Percentiles rank a stretch among this genome's conserved stretches.
Conservation (phyloP, 2,888 invertebrate species). For the Netelia fuscicornis region DNA sequence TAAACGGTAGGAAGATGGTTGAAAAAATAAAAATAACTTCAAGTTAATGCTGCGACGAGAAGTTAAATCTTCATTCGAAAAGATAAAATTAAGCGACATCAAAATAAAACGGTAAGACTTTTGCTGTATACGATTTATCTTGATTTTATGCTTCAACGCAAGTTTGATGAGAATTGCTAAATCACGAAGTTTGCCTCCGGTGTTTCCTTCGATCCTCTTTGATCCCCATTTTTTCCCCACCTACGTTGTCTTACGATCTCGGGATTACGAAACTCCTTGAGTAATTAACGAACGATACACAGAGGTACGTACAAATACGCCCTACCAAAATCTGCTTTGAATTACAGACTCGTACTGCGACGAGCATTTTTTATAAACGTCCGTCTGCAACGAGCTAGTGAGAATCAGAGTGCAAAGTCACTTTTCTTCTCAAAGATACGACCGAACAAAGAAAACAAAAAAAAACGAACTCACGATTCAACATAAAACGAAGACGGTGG, state of each 20-base stretch:
- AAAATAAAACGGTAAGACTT: neutral
- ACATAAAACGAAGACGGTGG: no score
- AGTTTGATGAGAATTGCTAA: neutral
- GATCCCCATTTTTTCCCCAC: neutral
- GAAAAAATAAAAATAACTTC: neutral
- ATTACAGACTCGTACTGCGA: slow-evolving; percentile 25
- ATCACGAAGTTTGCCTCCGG: no score
- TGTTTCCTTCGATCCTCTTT: neutral
- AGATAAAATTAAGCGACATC: neutral
- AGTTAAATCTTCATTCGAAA: neutral
- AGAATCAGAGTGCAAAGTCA: slow-evolving; percentile 12
- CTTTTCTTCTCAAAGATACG: neutral
- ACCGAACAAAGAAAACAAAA: neutral
- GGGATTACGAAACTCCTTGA: neutral
- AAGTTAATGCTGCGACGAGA: neutral
- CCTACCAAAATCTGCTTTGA: neutral
- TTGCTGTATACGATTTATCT: neutral
- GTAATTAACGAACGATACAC: neutral
- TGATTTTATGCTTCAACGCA: neutral
- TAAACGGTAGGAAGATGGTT: neutral
- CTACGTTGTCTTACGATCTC: neutral
- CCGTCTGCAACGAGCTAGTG: neutral
- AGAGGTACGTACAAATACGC: slow-evolving; percentile 2
- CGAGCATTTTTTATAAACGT: neutral
- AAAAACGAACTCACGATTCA: neutral